Evolutionary conservation across 2,797 vertebrate genomes (phyloP).

Genomic region (Rhynchonycteris naso): DNA sequence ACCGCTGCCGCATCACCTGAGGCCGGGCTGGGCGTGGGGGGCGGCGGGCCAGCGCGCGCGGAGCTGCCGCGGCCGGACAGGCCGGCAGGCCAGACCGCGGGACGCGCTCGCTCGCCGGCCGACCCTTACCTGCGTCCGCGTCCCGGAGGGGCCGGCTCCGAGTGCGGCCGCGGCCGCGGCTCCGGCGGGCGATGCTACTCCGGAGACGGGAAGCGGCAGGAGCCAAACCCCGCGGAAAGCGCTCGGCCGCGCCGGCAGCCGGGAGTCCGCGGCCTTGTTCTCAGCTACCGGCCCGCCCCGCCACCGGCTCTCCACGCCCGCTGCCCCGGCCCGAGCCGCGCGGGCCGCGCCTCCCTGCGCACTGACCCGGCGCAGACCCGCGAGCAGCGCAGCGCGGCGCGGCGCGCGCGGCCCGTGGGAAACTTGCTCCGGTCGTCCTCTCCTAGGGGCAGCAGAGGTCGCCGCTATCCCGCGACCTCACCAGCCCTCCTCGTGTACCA

Average conservation of each 20-base stretch:
- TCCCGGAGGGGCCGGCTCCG: background rate
- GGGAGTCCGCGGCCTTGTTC: background rate
- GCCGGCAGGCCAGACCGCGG: background rate
- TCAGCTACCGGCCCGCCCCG: background rate
- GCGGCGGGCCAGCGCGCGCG: background rate
- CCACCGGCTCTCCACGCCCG: background rate
- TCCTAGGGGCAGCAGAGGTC: background rate
- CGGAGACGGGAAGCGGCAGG: constrained; percentile 84
- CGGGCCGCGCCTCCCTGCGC: constrained; percentile 56
- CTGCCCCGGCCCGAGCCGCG: background rate
- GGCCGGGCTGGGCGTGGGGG: background rate
- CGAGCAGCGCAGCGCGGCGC: background rate
- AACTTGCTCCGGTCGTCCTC: background rate
- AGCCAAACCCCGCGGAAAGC: constrained; percentile 83
- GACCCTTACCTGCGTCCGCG: constrained; percentile 48
- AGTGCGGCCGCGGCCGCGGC: too few species aligned
- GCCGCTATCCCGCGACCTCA: background rate
- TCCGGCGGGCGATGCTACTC: constrained; percentile 1
- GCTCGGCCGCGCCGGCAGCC: constrained; percentile 48
- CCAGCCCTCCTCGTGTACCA: fast-evolving
- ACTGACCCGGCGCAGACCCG: background rate
- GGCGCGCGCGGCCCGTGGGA: background rate
- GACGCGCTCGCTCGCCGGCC: background rate
- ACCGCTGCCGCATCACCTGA: background rate
- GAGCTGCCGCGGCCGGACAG: background rate